Evolutionary conservation across 2,113 vertebrate genomes (phyloP).

Genomic region (Cynoglossus semilaevis): DNA sequence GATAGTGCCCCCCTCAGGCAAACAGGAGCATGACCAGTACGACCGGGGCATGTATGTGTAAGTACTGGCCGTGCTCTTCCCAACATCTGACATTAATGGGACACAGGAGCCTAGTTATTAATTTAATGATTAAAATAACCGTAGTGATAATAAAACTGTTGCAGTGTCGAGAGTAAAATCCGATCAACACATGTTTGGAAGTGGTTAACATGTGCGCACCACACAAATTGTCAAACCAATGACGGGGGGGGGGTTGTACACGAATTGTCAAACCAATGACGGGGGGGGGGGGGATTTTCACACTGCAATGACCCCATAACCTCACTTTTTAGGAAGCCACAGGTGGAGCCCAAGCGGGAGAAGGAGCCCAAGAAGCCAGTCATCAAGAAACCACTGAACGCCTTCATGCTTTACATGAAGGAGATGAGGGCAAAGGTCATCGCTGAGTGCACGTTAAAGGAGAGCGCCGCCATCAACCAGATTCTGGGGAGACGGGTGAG

Average conservation of each 20-base stretch:
- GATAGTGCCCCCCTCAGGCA: constrained; percentile 91
- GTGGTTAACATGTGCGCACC: too few species aligned
- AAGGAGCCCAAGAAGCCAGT: constrained; percentile 98
- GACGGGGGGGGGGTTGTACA: too few species aligned
- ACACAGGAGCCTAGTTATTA: too few species aligned
- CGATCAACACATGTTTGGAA: too few species aligned
- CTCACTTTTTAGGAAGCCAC: constrained; percentile 81
- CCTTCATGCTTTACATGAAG: constrained; percentile 99
- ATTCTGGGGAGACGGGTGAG: constrained; percentile 95
- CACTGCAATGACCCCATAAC: background rate
- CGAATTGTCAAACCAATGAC: background rate
- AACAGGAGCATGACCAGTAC: constrained; percentile 91
- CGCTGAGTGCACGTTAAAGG: constrained; percentile 97
- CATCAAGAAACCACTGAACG: constrained; percentile 98
- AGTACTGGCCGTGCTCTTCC: constrained; percentile 38
- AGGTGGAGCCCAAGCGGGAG: constrained; percentile 89
- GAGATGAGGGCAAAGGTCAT: constrained; percentile 99
- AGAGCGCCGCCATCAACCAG: constrained; percentile 98
- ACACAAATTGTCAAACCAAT: background rate
- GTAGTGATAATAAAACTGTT: too few species aligned
- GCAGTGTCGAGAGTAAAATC: too few species aligned
- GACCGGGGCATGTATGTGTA: constrained; percentile 86
- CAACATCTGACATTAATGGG: too few species aligned
- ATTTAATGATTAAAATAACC: too few species aligned
- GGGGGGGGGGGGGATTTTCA: background rate